Evolutionary conservation across 2,888 invertebrate genomes (phyloP).

Genomic region (Andricus curvator): DNA sequence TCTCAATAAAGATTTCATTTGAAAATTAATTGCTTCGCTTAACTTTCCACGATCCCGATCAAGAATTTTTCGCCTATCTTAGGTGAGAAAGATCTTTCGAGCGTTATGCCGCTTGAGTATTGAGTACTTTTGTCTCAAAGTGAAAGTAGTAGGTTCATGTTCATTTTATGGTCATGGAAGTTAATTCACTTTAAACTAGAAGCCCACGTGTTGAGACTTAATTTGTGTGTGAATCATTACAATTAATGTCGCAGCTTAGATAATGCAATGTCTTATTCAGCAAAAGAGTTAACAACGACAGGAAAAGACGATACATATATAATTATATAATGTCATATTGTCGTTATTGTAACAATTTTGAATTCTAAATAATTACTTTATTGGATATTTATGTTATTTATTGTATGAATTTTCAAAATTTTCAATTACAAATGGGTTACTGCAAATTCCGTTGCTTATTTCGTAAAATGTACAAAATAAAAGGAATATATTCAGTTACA

Average conservation of each 20-base stretch:
- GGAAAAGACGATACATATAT: no score
- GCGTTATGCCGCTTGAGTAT: slow-evolving; percentile 4
- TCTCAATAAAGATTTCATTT: slow-evolving; percentile 21
- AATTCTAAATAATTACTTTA: no score
- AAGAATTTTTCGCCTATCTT: background rate
- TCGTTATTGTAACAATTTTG: no score
- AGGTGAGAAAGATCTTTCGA: slow-evolving; percentile 21
- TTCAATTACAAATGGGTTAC: no score
- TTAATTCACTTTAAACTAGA: slow-evolving; percentile 31
- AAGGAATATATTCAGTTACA: no score
- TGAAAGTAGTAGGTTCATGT: slow-evolving; percentile 35
- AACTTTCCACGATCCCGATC: slow-evolving; percentile 6
- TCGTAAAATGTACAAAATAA: no score
- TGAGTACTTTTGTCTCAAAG: slow-evolving; percentile 36
- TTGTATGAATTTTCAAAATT: no score
- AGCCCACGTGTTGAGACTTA: slow-evolving; percentile 10
- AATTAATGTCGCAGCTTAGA: slow-evolving; percentile 26
- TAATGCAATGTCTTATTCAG: background rate
- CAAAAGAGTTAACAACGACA: no score
- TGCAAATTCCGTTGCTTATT: no score
- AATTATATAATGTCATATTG: no score
- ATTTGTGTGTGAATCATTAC: slow-evolving; percentile 33
- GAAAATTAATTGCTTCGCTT: background rate
- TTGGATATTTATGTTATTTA: no score
- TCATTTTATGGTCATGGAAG: slow-evolving; percentile 11